Evolutionary conservation across 1,140 invertebrate genomes (phyloP), one percentile per base, ranked within the genome.

Genomic region (Caenorhabditis elegans): DNA sequence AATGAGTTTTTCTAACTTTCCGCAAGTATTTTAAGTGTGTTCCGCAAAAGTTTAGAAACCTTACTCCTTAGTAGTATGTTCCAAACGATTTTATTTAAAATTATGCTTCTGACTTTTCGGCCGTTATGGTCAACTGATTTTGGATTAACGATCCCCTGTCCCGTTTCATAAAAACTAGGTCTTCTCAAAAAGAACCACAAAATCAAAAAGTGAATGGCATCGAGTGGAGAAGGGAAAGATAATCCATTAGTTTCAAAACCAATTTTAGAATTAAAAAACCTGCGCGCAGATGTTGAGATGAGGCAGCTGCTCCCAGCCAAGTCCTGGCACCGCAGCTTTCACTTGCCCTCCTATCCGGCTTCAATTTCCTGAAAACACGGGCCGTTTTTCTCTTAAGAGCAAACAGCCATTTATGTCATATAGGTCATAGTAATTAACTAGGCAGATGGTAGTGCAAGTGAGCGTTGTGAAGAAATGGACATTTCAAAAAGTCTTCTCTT

Each of bases 201-300:
- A 70, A 43, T 22, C 60, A 70, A 70, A 43, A 70, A 70, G 60
- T 70, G 60, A 70, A 70, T 70, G 60, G 60, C 60, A 70, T 70
- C 26, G 60, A 4, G 11, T 43, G 36, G 60, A 70, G n/a, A 39
- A n/a, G n/a, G n/a, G n/a, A 34, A 24, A 31, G 60, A 70, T 70
- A 70, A 70, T 70, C 60, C 60, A 70, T 70, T 70, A 70, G 60
- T 70, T 70, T 70, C 34, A 24, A 60, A 60, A 39, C 53, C 34
- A 70, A 70, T 70, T 70, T 70, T 39, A 34, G 60, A 70, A 70
- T 70, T 70, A 70, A 70, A 70, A 70, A 70, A 70, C 60, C 60
- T 70, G 60, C 60, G 60, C 34, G 60, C 60, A 70, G 60, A 70
- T 70, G 60, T 70, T 70, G 17, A 34, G 34, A 31, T 6, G n/a